Evolutionary conservation across 2,888 invertebrate genomes (phyloP), one percentile per base, ranked within the genome.

Genomic region (Alcis repandata): DNA sequence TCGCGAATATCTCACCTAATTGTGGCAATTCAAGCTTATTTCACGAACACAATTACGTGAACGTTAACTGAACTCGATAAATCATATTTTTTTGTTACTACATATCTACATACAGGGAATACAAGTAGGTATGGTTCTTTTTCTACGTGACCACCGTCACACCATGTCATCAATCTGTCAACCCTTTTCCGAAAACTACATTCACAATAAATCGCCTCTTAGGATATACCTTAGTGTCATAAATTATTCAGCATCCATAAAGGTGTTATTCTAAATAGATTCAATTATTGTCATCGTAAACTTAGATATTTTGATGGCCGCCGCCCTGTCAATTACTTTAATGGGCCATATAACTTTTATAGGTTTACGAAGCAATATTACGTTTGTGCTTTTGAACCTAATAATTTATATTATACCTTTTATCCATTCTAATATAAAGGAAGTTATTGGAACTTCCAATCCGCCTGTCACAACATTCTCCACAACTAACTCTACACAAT

Each of bases 1-100:
- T 54, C 38, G 63, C 73, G 68, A 77, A 77, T 74, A 76, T 75
- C 70, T 72, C 67, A 32, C 59, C 63, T 77, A 72, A 77, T 76
- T 76, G 58, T 67, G 57, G 69, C 61, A 65, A 60, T 68, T 68
- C 71, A 64, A 74, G 75, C 76, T 74, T 73, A 59, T 71, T 62
- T 69, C 67, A 61, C 69, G 71, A 74, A 75, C 65, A 65, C 53
- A 60, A 56, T 56, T 54, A 59, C 22, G 46, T 10, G 40, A 58
- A 52, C 32, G 46, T 32, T 59, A 33, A 10, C 27, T 62, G 54
- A 48, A 41, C 61, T 61, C 33, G 33, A 49, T 19, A 45, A 32
- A 33, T 33, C 6, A 41, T 43, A n/a, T n/a, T n/a, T n/a, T n/a
- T n/a, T n/a, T 27, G 17, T 27, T 27, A 27, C 10, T 17, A 2